Evolutionary conservation across 1,140 invertebrate species (phyloP), one percentile per base, ranked within the genome.

Genomic region (Zaprionus tsacasi): DNA sequence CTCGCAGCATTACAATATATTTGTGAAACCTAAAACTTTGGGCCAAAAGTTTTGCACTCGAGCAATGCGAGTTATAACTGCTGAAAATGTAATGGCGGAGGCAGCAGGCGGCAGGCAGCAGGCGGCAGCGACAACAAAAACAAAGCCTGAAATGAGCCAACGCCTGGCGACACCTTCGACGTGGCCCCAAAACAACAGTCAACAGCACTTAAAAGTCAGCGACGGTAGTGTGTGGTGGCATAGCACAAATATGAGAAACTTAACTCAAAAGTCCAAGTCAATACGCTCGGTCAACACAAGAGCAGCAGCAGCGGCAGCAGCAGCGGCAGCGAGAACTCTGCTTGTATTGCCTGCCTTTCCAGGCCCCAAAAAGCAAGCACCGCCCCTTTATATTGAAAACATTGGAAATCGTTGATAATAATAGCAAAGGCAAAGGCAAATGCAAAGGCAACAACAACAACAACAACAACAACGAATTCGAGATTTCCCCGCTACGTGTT

Each of bases 231-330:
- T 15, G 6, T n/a, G 6, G n/a, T 45, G 73, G 54, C 82, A 76
- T 70, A 70, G 73, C 82, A 78, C 83, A 88, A 88, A 88, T 88
- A 88, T 88, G 85, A 88, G 83, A 89, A 89, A 88, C 83, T 89
- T 89, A 89, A 88, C 83, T 85, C 83, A 88, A 88, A 89, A 89
- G 81, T 89, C 81, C 85, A 89, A 89, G 85, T 89, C 85, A 89
- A 89, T 89, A 88, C 85, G 85, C 78, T 81, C 85, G 85, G 85
- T 90, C 85, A 81, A 82, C 76, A 68, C 85, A 76, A 75, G 67
- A 66, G 13, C 36, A 38, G 36, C 36, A 12, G n/a, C 40, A 55
- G 58, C 66, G 76, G 15, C 55, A 70, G 63, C 40, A 67, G 12
- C 54, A 64, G 36, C 55, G 78, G 43, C 48, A 81, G 56, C 65